Evolutionary conservation across 1,140 invertebrate genomes (phyloP).

Genomic region (Apis laboriosa): DNA sequence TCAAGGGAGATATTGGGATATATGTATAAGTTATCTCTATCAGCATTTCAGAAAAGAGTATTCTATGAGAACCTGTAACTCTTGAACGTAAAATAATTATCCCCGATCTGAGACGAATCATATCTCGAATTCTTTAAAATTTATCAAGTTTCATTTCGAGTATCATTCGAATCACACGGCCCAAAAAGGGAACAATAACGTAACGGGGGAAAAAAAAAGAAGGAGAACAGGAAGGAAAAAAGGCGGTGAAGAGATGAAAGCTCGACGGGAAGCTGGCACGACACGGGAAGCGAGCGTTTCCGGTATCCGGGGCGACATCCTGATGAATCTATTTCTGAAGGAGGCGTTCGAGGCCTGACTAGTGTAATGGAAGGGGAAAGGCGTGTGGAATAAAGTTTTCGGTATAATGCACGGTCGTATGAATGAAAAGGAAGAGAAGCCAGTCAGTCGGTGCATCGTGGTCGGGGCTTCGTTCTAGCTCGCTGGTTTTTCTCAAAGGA

Average conservation of each 20-base stretch:
- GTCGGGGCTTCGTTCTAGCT: conserved; percentile 33
- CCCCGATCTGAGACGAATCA: too few relatives aligned
- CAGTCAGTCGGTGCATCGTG: conserved; percentile 22
- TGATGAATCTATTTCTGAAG: conserved; percentile 53
- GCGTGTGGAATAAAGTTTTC: conserved; percentile 2
- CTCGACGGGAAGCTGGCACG: conserved; percentile 51
- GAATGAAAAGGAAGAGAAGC: conserved; percentile 48
- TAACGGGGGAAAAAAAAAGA: too few relatives aligned
- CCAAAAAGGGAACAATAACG: too few relatives aligned
- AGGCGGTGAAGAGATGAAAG: conserved; percentile 12
- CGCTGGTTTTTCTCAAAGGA: conserved; percentile 37
- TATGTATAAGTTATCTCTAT: too few relatives aligned
- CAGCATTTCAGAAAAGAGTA: too few relatives aligned
- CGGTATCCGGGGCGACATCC: conserved; percentile 54
- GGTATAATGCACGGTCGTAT: conserved; percentile 6
- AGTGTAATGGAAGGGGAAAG: neutral
- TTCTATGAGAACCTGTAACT: too few relatives aligned
- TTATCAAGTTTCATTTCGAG: too few relatives aligned
- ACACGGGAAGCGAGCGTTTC: conserved; percentile 62
- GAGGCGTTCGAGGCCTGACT: neutral
- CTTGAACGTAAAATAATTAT: too few relatives aligned
- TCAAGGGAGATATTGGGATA: too few relatives aligned
- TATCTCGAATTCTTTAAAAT: too few relatives aligned
- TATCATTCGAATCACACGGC: too few relatives aligned
- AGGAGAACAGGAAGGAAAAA: neutral